phyloP scores from a whole-genome alignment of 2,113 vertebrate species.

The Neodontobutis hainanensis region DNA sequence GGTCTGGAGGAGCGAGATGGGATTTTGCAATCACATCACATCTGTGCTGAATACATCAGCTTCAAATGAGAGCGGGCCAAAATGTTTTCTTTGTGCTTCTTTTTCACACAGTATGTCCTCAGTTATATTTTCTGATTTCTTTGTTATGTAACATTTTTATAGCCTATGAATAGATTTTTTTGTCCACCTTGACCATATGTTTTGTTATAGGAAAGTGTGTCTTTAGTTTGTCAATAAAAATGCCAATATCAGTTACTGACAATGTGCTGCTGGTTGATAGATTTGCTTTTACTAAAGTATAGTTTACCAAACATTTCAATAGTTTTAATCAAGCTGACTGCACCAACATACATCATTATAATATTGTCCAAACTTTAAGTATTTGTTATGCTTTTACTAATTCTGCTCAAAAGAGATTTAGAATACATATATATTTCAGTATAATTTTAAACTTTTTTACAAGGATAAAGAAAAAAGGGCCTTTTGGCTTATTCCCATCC shows the following conservation, averaged over 20 bases:
- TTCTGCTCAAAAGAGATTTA: too few relatives aligned
- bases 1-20: constrained; percentile 55
- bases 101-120: constrained; percentile 32
- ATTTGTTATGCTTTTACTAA: too few relatives aligned
- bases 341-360: too few relatives aligned
- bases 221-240: constrained; percentile 46
- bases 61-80: constrained; percentile 47
- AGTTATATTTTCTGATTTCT: constrained; percentile 26
- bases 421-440: too few relatives aligned
- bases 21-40: constrained; percentile 64
- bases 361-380: too few relatives aligned
- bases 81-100: constrained; percentile 21
- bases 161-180: constrained; percentile 17
- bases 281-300: constrained; percentile 41
- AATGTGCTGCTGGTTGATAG: constrained; percentile 45
- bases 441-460: too few relatives aligned
- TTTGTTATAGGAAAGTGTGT: constrained; percentile 29
- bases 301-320: constrained; percentile 5
- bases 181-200: neutral
- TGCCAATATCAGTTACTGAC: constrained; percentile 43
- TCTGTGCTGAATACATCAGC: constrained; percentile 66
- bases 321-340: too few relatives aligned
- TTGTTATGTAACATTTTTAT: constrained; percentile 18
- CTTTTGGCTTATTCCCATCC: too few relatives aligned
- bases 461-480: too few relatives aligned